Evolutionary conservation across 2,113 vertebrate species (phyloP), one percentile per base, ranked within the genome.

Genomic region (Oplegnathus fasciatus): DNA sequence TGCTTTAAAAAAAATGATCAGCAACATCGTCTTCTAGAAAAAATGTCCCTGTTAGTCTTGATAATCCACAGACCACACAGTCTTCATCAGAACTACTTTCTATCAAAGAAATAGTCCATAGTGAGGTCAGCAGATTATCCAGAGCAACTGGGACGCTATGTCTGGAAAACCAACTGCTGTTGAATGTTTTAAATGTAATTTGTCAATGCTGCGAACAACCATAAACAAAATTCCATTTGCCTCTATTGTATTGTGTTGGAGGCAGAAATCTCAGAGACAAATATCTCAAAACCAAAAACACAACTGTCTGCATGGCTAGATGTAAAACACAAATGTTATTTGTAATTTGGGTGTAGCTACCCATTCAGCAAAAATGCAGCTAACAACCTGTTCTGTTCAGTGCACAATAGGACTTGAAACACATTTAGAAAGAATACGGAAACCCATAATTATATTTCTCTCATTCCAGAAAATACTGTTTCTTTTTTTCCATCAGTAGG

Each of bases 401-500:
- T 61, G 40, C 18, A 54, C n/a, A n/a, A n/a, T n/a, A n/a, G n/a
- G n/a, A n/a, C n/a, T n/a, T n/a, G n/a, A n/a, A n/a, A n/a, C n/a
- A n/a, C n/a, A n/a, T n/a, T n/a, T n/a, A n/a, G n/a, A n/a, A n/a
- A n/a, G n/a, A n/a, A n/a, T n/a, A n/a, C n/a, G n/a, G n/a, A n/a
- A 37, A 37, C n/a, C 61, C 52, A 50, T 46, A 42, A 30, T 62
- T 26, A 34, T 5, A 40, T n/a, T 54, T 50, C 2, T 69, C 37
- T 75, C 15, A 22, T 34, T 61, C 7, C 5, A 52, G 28, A 55
- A 44, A 84, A 72, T 15, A 48, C 26, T 9, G 26, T 65, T 32
- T 52, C n/a, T 40, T 32, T 52, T 73, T 62, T 30, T 57, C 64
- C 68, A 67, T 79, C 50, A 52, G 58, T 32, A 46, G 7, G 7